Base-by-base conservation (phyloP, 2,113 vertebrate genomes). In the Elanus axillaris region DNA sequence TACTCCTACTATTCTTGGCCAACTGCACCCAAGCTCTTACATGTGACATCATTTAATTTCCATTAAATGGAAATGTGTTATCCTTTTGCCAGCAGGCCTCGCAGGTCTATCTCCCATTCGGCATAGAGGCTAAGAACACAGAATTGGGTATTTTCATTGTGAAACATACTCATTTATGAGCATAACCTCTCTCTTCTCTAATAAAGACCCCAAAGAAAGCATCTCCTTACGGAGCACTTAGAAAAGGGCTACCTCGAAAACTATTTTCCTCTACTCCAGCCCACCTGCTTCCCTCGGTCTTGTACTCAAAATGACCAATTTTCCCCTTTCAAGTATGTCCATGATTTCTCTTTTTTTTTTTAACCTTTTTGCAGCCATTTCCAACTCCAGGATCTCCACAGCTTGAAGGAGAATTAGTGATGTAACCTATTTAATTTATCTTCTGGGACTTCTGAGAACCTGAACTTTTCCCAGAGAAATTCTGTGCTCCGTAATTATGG, bases 401-500 rank as follows among this genome's bases (percentile, higher is more conserved):
- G 15, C 11, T 72, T 59, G 40, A 84, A 53, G 8, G 52, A 60
- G 13, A 69, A 74, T 22, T 55, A 81, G 52, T n/a, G n/a, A 77
- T 43, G 6, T 29, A 85, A 71, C 23, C 47, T 31, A 55, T 38
- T 86, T 76, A 38, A 75, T 56, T 64, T 71, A 43, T 34, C n/a
- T 71, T 58, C 29, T 40, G 16, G 11, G 60, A 75, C 56, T 78
- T 85, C 22, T 26, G n/a, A 81, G 73, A 91, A 68, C 15, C 21
- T 40, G 19, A 56, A 0, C 63, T 89, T 86, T 91, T 81, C 52
- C 48, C 64, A 73, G 25, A 89, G n/a, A 89, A 89, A 77, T 38
- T 43, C 16, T 58, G 21, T 60, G 13, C 56, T 81, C 9, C 0
- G 0, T 58, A 78, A 87, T 38, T 42, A 53, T 0, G 1, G 13